These are phyloP conservation scores for Eurystomus glaucurus DNA, from an alignment of 2,797 vertebrate genomes.

Conservation along the genomic window DNA sequence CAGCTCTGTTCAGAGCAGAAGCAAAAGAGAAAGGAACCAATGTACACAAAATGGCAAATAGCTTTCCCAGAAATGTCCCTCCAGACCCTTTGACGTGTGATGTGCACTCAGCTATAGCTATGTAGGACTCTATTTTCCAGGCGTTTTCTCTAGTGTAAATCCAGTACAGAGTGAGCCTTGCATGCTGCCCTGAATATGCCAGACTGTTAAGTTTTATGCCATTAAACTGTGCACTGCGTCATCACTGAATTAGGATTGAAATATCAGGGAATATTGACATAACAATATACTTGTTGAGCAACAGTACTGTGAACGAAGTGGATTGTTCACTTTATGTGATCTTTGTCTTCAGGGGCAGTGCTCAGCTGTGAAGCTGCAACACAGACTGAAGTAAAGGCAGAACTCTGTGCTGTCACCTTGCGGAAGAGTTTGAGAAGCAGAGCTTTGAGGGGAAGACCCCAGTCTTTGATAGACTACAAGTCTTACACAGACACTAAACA, in stretches of 20 bases:
- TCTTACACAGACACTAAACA: conserved; percentile 89
- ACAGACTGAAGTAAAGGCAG: conserved; percentile 79
- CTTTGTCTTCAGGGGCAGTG: conserved; percentile 59
- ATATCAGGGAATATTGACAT: not conserved
- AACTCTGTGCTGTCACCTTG: conserved; percentile 69
- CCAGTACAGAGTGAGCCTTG: not conserved
- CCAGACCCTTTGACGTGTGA: not conserved
- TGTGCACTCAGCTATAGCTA: rapidly evolving
- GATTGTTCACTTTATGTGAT: not conserved
- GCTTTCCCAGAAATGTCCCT: not conserved
- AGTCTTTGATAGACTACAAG: conserved; percentile 88
- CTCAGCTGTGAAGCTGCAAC: conserved; percentile 82
- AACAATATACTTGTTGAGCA: not conserved
- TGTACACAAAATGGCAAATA: not conserved
- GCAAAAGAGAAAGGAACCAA: not conserved
- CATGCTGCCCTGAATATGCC: not conserved
- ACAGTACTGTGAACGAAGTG: not conserved
- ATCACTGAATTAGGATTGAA: not conserved
- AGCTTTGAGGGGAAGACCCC: conserved; percentile 78
- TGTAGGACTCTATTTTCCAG: not conserved
- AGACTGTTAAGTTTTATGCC: not conserved
- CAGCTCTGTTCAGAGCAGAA: not conserved
- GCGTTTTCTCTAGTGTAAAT: not conserved
- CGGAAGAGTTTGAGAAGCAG: conserved; percentile 55
- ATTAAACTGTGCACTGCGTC: not conserved